Base-by-base conservation (phyloP, 2,797 vertebrate species). In the Scomberomorus guttatus region DNA sequence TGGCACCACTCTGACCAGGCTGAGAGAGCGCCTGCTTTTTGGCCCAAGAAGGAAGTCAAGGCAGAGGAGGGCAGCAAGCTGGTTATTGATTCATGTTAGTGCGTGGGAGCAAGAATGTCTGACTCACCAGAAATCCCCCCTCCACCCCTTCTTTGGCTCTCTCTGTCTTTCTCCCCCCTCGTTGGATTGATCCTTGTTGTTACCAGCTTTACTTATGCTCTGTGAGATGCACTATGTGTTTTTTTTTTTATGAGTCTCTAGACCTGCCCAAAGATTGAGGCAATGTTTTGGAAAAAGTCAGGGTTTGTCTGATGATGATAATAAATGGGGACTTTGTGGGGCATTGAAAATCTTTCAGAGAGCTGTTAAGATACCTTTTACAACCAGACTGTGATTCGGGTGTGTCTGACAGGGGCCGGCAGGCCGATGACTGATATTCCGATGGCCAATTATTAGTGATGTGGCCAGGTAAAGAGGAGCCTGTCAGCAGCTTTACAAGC, bases 1-100 rank as follows among this genome's bases (percentile, higher is more conserved):
- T 88, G 89, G 87, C 92, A 90, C 87, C 88, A 62, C 71, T 84
- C 85, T 58, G 90, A 75, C 82, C 90, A 51, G 84, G 46, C 80
- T 82, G 72, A 85, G 79, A 89, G 80, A 76, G 67, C 66, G n/a
- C 75, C 76, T 90, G 72, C 62, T 82, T 81, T 82, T 83, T 77
- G 81, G 87, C 84, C 86, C 81, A 54, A 71, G 87, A 83, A 90
- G 86, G 85, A 79, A 87, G 88, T 85, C 81, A 69, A 88, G 84
- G 84, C 87, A 85, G 86, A 75, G 79, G 75, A 87, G 84, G 89
- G 84, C 81, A 85, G 87, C 81, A 72, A 80, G 86, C 88, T 87
- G 85, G 77, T 92, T 94, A 95, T 95, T 93, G 95, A 95, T 95
- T 94, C 92, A 94, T 94, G 94, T 87, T 86, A 88, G 87, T 86